A percentile compares a stretch with the other conserved stretches of the same genome.
Evolutionary conservation across 1,140 invertebrate genomes (phyloP).

Genomic region (Macrobrachium nipponense): DNA sequence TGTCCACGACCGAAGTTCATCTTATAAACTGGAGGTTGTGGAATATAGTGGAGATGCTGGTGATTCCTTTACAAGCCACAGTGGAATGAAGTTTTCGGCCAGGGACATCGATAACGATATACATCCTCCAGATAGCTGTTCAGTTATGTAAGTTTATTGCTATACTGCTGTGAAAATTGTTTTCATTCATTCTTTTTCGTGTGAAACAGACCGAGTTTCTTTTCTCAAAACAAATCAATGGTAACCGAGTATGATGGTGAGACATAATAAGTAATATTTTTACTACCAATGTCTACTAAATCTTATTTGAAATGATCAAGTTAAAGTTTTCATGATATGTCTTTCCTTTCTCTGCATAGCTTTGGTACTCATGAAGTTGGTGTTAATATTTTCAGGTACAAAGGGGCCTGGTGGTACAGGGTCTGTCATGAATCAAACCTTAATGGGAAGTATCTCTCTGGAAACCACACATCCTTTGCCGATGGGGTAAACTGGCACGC

Average conservation of each 20-base stretch:
- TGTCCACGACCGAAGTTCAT: constrained; percentile 53
- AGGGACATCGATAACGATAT: constrained; percentile 65
- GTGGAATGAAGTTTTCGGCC: constrained; percentile 65
- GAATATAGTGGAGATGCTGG: constrained; percentile 63
- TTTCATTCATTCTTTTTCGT: no score
- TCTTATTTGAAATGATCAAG: no score
- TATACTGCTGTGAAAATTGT: no score
- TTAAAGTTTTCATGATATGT: no score
- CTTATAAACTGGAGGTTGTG: constrained; percentile 59
- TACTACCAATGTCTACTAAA: no score
- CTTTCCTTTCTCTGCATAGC: not conserved
- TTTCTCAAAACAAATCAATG: no score
- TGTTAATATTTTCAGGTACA: not conserved
- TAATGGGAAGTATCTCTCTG: constrained; percentile 66
- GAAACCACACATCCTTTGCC: constrained; percentile 64
- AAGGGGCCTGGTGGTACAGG: constrained; percentile 67
- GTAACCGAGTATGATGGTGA: not conserved
- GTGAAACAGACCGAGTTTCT: no score
- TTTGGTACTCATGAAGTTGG: not conserved
- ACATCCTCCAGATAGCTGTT: constrained; percentile 60
- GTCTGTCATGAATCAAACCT: constrained; percentile 65
- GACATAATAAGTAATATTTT: not conserved
- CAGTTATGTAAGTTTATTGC: no score
- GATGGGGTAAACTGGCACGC: constrained; percentile 67
- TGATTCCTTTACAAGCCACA: constrained; percentile 55